Evolutionary conservation across 2,113 vertebrate genomes (phyloP).

Genomic region (Alligator mississippiensis): DNA sequence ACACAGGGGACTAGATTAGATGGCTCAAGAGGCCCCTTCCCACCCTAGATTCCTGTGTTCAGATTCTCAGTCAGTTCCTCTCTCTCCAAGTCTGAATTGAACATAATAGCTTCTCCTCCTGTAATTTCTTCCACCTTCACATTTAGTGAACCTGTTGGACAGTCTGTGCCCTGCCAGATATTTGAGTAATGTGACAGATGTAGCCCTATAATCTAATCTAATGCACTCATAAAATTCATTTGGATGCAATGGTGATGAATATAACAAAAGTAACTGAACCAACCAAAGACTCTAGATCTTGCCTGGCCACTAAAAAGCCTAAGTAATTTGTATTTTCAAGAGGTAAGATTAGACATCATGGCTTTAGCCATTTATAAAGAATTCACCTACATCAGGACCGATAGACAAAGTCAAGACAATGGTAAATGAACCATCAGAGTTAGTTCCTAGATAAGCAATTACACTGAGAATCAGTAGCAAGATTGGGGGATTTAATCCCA

Average conservation of each 20-base stretch:
- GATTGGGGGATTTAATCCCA: neutral
- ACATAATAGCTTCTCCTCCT: too few relatives aligned
- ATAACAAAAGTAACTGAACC: neutral
- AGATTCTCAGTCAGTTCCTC: too few relatives aligned
- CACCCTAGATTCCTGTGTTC: too few relatives aligned
- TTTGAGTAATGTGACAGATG: neutral
- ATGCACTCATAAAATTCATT: neutral
- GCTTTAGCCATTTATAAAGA: neutral
- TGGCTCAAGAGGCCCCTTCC: too few relatives aligned
- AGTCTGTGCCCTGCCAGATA: neutral
- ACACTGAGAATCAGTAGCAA: neutral
- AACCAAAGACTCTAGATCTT: neutral
- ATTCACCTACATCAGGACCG: neutral
- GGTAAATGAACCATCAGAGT: neutral
- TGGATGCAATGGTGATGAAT: neutral
- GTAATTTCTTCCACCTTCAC: too few relatives aligned
- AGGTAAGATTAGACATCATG: neutral
- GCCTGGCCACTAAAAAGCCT: neutral
- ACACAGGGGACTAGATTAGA: too few relatives aligned
- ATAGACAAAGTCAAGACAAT: accelerated
- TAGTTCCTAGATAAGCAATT: neutral
- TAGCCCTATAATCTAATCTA: neutral
- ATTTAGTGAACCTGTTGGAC: neutral
- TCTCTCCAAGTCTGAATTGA: too few relatives aligned
- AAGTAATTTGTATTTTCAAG: neutral